Conservation (phyloP, 2,888 invertebrate genomes). For the Lacanobia wlatinum region DNA sequence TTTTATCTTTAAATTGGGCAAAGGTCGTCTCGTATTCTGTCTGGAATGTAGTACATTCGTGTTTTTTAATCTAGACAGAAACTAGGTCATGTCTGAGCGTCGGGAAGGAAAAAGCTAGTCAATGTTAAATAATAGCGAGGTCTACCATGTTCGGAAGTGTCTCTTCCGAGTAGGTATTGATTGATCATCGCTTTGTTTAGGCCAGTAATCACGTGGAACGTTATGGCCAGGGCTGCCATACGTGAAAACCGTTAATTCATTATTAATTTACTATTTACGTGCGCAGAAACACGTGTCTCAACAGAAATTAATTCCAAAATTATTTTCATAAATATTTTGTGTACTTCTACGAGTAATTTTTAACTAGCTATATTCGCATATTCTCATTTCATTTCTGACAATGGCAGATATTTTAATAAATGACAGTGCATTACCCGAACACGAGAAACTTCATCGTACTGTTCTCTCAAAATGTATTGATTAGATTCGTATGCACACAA, state of each 20-base stretch:
- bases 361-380: conserved; percentile 5
- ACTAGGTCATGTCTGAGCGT: conserved; percentile 56
- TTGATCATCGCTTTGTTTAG: conserved; percentile 49
- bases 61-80: conserved; percentile 42
- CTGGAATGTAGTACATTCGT: conserved; percentile 34
- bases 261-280: conserved; percentile 25
- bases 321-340: conserved; percentile 20
- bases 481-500: background rate
- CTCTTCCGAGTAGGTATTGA: conserved; percentile 19
- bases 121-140: conserved; percentile 39
- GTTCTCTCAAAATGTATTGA: background rate
- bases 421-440: background rate
- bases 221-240: conserved; percentile 20
- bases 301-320: conserved; percentile 13
- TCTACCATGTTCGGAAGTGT: conserved; percentile 20
- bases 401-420: background rate
- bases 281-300: conserved; percentile 37
- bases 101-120: conserved; percentile 53
- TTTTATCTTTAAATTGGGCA: conserved; percentile 46
- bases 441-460: background rate
- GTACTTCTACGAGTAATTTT: conserved; percentile 2
- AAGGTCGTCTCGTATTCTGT: conserved; percentile 44
- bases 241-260: conserved; percentile 44
- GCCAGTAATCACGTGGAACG: conserved; percentile 24
- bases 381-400: background rate